phyloP scores from a whole-genome alignment of 2,797 vertebrate species.

The Gymnocypris eckloni region DNA sequence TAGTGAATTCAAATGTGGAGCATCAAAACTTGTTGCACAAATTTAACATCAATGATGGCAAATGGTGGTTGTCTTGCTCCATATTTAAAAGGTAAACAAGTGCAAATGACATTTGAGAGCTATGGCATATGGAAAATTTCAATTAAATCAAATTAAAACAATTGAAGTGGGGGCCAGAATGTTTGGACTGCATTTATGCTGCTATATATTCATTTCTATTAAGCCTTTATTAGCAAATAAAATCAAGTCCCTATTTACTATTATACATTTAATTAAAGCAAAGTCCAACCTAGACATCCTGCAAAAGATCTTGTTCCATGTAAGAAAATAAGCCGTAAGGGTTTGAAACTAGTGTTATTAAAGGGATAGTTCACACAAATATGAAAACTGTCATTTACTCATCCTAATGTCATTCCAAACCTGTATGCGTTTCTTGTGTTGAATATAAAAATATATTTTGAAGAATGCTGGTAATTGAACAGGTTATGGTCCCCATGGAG shows the following conservation, averaged over 20 bases:
- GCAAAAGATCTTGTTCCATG: not conserved
- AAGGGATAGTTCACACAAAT: not conserved
- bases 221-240: not conserved
- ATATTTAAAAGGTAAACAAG: not conserved
- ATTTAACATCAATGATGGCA: not conserved
- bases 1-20: not conserved
- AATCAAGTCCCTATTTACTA: not conserved
- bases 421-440: not conserved
- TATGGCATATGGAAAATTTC: not conserved
- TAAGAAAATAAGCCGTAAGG: not conserved
- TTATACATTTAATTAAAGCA: not conserved
- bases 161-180: not conserved
- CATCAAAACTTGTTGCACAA: not conserved
- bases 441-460: not conserved
- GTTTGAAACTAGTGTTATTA: not conserved
- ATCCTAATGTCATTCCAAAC: not conserved
- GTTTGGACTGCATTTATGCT: not conserved
- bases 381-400: not conserved
- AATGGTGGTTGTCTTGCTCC: not conserved
- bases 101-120: not conserved
- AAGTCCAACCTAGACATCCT: not conserved
- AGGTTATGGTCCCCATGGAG: not conserved
- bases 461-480: not conserved
- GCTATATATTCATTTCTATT: not conserved
- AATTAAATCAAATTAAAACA: not conserved